Evolutionary conservation across 1,140 invertebrate genomes (phyloP), one percentile per base, ranked within the genome.

Genomic region (Sitodiplosis mosellana): DNA sequence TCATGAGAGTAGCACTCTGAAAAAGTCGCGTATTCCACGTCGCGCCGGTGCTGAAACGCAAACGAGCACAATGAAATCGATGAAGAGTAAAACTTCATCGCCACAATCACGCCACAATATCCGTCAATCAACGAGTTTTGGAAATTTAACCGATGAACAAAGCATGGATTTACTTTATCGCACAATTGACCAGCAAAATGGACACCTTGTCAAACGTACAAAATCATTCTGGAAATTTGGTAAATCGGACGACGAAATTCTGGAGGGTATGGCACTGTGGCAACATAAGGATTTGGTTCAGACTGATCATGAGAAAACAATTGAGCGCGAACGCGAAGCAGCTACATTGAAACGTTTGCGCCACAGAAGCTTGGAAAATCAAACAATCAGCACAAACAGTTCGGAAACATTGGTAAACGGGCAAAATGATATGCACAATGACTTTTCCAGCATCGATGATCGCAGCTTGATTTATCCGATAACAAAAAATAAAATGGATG

Each of bases 221-320:
- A 87, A 86, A 61, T 84, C 81, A 0, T 86, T 87, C 52, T 87
- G 83, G 83, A 78, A 80, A 53, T 86, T 87, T 55, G 76, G 81
- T 37, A 71, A 78, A 36, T 77, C 73, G 1, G 72, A 75, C 14
- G 74, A 78, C 33, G 73, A 74, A 48, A 81, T 86, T 7, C 65
- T 87, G 38, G 82, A 83, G 52, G 83, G 84, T 1, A 87, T 87
- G 84, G 77, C 82, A 0, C 61, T 87, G 14, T 87, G 84, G 84
- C 78, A 80, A 57, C 84, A 87, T 59, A 67, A 82, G n/a, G 84
- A 85, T 45, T 68, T 87, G 38, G 81, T 87, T 51, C 67, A 61
- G 10, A 69, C 67, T 56, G 59, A 73, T 59, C 64, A 58, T 57
- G 33, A 54, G 51, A 61, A 67, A 54, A 60, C 59, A 59, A 54